Evolutionary conservation across 2,113 vertebrate genomes (phyloP), one percentile per base, ranked within the genome.

Genomic region (Notothenia rossii): DNA sequence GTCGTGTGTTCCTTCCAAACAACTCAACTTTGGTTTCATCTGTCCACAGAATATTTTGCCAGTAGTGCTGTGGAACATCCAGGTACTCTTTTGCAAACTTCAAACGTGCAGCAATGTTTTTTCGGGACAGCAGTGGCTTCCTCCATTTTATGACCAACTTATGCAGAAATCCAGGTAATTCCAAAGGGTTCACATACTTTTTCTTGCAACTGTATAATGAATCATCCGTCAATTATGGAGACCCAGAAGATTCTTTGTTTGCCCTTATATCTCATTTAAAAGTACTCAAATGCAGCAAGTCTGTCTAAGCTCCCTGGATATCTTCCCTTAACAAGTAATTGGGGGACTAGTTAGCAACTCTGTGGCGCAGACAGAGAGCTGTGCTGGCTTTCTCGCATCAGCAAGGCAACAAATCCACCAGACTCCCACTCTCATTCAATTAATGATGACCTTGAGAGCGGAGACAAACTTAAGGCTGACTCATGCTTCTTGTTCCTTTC

Each of bases 211-310:
- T 86, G 88, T 82, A 75, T 86, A 89, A 92, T 90, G 69, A 92
- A 79, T 86, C 33, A 87, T 90, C 77, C 72, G 85, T 84, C 89
- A 88, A 75, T 90, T 91, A 88, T 76, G 7, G 22, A 80, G 71
- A 67, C 74, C 65, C 62, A 65, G 60, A 70, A 60, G 51, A 79
- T 64, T 79, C 66, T 76, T 64, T 70, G 72, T 75, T 83, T 91
- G 78, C 77, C 89, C 78, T 86, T 74, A 78, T 69, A 75, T 80
- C 89, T 90, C 78, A 88, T 91, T 91, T 85, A 88, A 73, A 77
- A 71, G 79, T 79, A 49, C 43, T 80, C 49, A 46, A 72, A 82
- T 79, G 46, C 66, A 63, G 29, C n/a, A 13, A 45, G 43, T 82
- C 80, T 67, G 40, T 64, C n/a, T 7, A 9, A 6, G 61, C 67